These are phyloP conservation scores for Stenopsyche tienmushanensis DNA, from an alignment of 1,140 invertebrate genomes.

Conservation along the genomic window DNA sequence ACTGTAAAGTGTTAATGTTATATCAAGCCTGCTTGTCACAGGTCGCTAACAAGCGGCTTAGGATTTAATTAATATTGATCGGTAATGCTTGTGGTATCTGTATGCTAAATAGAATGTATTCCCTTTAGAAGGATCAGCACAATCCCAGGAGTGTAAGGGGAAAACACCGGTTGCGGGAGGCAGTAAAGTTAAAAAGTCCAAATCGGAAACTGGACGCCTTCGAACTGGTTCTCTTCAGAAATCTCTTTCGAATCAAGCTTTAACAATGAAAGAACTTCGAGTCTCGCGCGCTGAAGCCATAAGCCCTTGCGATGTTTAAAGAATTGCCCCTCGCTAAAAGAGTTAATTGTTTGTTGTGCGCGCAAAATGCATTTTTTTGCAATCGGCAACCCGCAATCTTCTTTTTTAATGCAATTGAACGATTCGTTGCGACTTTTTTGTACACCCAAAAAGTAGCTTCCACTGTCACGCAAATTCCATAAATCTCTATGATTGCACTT, in stretches of 20 bases:
- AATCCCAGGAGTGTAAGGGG: constrained; percentile 52
- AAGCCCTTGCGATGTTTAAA: constrained; percentile 38
- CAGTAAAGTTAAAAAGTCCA: constrained; percentile 54
- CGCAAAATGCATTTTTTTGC: too few relatives aligned
- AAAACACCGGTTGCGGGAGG: constrained; percentile 53
- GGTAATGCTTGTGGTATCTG: background rate
- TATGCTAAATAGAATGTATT: background rate
- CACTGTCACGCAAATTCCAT: too few relatives aligned
- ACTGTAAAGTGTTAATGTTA: too few relatives aligned
- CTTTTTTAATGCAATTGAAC: too few relatives aligned
- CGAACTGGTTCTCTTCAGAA: constrained; percentile 44
- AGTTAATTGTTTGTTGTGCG: too few relatives aligned
- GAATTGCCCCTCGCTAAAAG: too few relatives aligned
- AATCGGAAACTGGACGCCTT: constrained; percentile 45
- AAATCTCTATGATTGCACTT: too few relatives aligned
- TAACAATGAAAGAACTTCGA: constrained; percentile 29
- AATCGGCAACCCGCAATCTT: too few relatives aligned
- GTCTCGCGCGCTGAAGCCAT: constrained; percentile 29
- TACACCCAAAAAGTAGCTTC: too few relatives aligned
- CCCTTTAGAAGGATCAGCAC: background rate
- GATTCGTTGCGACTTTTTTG: too few relatives aligned
- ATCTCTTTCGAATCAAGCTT: constrained; percentile 51
- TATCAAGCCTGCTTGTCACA: too few relatives aligned
- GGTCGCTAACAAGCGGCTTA: too few relatives aligned
- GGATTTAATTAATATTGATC: background rate